Evolutionary conservation across 2,797 vertebrate genomes (phyloP).

Genomic region (Sebastes steindachneri): DNA sequence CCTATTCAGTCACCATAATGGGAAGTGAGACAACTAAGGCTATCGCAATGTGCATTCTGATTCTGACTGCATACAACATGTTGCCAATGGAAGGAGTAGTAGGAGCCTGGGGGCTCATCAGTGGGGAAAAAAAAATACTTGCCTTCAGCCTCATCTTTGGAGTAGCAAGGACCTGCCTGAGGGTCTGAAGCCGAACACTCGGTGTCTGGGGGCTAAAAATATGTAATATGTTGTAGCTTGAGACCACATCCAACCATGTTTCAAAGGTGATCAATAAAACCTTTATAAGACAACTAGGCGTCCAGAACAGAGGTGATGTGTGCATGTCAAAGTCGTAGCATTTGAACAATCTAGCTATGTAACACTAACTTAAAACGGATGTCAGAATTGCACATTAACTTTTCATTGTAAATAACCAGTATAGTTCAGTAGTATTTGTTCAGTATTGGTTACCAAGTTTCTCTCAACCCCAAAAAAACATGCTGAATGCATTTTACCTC

Average conservation of each 20-base stretch:
- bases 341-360: background rate
- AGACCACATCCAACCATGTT: slow-evolving; percentile 27
- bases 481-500: background rate
- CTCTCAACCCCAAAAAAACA: background rate
- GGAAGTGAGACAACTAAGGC: background rate
- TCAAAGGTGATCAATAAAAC: slow-evolving; percentile 29
- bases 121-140: background rate
- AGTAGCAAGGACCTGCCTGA: slow-evolving; percentile 21
- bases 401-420: background rate
- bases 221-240: slow-evolving; percentile 18
- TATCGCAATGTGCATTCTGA: background rate
- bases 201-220: background rate
- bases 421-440: background rate
- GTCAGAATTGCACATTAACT: background rate
- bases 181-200: background rate
- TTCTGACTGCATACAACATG: slow-evolving; percentile 16
- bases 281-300: slow-evolving; percentile 6
- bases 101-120: background rate
- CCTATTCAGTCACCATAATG: background rate
- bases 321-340: background rate
- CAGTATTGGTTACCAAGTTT: background rate
- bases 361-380: background rate
- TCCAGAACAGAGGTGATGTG: background rate
- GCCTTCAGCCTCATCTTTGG: slow-evolving; percentile 15
- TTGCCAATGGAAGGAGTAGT: slow-evolving; percentile 5